Conservation (phyloP, 2,113 vertebrate species). For the Hassar affinis region DNA sequence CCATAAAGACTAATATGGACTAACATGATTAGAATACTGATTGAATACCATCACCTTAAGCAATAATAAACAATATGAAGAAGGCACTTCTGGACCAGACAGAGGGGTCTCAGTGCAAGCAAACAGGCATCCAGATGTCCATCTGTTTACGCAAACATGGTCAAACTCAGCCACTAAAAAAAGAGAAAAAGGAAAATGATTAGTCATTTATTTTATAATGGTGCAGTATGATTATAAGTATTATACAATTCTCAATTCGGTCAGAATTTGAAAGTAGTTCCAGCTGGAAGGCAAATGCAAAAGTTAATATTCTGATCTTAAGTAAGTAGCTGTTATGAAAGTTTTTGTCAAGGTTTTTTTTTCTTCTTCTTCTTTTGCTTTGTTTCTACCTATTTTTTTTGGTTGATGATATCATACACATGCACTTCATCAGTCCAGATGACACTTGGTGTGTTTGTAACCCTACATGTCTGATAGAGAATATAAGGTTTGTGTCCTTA, state of each 20-base stretch:
- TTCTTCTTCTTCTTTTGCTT: not conserved
- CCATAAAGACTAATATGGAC: too few species aligned
- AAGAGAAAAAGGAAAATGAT: not conserved
- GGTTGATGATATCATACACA: too few species aligned
- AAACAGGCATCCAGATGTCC: not conserved
- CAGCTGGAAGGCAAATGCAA: not conserved
- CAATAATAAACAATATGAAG: constrained; percentile 19
- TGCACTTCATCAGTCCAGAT: too few species aligned
- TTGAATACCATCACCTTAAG: constrained; percentile 27
- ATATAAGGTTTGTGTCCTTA: too few species aligned
- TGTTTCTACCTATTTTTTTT: too few species aligned
- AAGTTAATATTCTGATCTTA: not conserved
- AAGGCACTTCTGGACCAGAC: constrained; percentile 65
- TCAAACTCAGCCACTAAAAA: constrained; percentile 72
- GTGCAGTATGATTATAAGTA: not conserved
- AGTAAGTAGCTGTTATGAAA: not conserved
- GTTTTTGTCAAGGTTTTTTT: not conserved
- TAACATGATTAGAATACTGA: constrained; percentile 19
- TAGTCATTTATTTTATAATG: not conserved
- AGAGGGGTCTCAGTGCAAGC: constrained; percentile 27
- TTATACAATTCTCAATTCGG: too few species aligned
- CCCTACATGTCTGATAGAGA: too few species aligned
- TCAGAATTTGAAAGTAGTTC: not conserved
- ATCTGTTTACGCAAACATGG: constrained; percentile 73
- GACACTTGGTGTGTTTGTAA: too few species aligned